Evolutionary conservation across 2,888 invertebrate genomes (phyloP).

Genomic region (Agonum fuliginosum): DNA sequence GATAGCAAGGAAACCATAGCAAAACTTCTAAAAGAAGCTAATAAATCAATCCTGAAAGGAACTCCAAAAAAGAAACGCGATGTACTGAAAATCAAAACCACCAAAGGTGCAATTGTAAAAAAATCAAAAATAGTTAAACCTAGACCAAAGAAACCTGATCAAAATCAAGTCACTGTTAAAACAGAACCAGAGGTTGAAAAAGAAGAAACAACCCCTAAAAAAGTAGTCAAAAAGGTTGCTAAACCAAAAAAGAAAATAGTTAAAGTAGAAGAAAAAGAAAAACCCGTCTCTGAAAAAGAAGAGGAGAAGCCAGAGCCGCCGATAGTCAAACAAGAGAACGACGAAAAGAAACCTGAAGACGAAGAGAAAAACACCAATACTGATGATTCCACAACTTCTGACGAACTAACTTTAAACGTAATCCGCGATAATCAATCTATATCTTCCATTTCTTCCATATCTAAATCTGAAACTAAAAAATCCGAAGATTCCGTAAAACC

Average conservation of each 20-base stretch:
- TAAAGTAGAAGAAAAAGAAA: conserved; percentile 59
- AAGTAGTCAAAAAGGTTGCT: conserved; percentile 61
- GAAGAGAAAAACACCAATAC: conserved; percentile 61
- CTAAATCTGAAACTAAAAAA: conserved; percentile 33
- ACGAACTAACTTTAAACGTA: conserved; percentile 60
- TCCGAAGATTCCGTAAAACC: conserved; percentile 15
- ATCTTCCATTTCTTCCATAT: conserved; percentile 6
- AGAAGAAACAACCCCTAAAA: conserved; percentile 60
- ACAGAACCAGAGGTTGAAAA: conserved; percentile 64
- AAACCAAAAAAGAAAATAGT: conserved; percentile 64
- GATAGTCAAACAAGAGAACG: conserved; percentile 24
- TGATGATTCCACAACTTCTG: conserved; percentile 61
- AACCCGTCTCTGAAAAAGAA: conserved; percentile 18
- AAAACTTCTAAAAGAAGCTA: conserved; percentile 65
- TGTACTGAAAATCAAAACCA: conserved; percentile 64
- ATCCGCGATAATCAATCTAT: conserved; percentile 57
- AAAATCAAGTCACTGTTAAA: conserved; percentile 55
- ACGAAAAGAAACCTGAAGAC: conserved; percentile 46
- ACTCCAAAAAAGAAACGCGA: conserved; percentile 51
- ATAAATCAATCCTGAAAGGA: conserved; percentile 59
- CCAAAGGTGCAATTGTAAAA: conserved; percentile 59
- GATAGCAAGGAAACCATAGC: conserved; percentile 62
- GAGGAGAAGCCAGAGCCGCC: conserved; percentile 1
- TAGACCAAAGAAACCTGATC: conserved; percentile 63
- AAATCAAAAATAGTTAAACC: conserved; percentile 60